These are phyloP conservation scores for Pavo muticus DNA, from an alignment of 2,113 vertebrate genomes.

Conservation along the genomic window DNA sequence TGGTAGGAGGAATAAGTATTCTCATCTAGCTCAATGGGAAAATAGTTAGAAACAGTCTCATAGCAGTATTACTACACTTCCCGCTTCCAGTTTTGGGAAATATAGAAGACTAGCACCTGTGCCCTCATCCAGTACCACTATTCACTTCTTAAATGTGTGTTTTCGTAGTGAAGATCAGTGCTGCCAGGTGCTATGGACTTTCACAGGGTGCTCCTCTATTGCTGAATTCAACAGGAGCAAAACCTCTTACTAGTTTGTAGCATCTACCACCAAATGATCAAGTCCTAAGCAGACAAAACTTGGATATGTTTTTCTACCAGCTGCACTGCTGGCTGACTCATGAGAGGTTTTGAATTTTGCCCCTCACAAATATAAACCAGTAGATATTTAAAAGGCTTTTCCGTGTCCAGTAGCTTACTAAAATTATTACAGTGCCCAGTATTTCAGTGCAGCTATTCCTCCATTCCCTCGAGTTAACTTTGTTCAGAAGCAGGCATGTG, in stretches of 20 bases:
- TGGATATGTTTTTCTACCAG: not conserved
- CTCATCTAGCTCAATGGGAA: not conserved
- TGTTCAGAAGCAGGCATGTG: not conserved
- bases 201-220: not conserved
- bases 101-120: not conserved
- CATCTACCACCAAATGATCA: not conserved
- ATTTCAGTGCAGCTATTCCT: not conserved
- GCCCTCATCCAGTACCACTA: not conserved
- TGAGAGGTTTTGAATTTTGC: not conserved
- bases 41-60: not conserved
- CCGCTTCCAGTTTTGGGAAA: not conserved
- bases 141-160: not conserved
- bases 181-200: not conserved
- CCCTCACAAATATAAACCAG: not conserved
- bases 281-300: not conserved
- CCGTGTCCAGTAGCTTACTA: not conserved
- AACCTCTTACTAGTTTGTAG: not conserved
- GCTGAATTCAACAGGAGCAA: not conserved
- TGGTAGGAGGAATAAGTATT: not conserved
- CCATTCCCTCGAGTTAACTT: not conserved
- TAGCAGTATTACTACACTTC: rapidly evolving
- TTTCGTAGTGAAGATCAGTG: not conserved
- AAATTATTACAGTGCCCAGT: not conserved
- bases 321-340: not conserved
- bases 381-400: not conserved